A percentile compares a stretch with the other conserved stretches of the same genome.
Conservation (phyloP, 2,888 invertebrate species). For the Lysandra bellargus region DNA sequence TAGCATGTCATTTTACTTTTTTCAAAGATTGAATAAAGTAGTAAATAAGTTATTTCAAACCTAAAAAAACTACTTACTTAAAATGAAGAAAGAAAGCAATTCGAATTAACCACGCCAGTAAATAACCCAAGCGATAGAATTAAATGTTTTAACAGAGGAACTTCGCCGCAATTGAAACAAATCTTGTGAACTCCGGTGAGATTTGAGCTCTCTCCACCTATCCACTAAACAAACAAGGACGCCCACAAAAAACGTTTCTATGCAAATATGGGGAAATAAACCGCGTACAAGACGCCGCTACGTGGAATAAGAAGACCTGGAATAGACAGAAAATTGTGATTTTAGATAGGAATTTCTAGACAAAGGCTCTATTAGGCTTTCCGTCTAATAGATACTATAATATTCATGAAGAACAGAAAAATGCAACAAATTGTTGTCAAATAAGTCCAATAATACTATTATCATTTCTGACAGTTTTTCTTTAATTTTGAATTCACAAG, state of each 20-base stretch:
- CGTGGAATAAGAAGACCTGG: constrained; percentile 48
- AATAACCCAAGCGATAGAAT: constrained; percentile 8
- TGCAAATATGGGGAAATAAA: constrained; percentile 80
- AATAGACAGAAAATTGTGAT: constrained; percentile 26
- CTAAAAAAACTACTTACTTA: neutral
- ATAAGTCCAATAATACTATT: no score
- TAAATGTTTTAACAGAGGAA: constrained; percentile 26
- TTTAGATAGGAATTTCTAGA: no score
- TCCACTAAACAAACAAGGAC: constrained; percentile 76
- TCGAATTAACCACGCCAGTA: neutral
- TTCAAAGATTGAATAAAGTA: neutral
- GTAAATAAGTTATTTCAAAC: neutral
- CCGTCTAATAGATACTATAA: no score
- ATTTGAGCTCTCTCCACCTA: constrained; percentile 71
- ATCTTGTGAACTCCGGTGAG: constrained; percentile 61
- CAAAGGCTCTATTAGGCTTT: no score
- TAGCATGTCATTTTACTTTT: no score
- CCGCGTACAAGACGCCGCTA: constrained; percentile 63
- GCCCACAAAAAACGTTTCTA: constrained; percentile 80
- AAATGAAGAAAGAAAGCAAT: neutral
- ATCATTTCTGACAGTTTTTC: no score
- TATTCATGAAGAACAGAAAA: no score
- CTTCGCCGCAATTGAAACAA: constrained; percentile 60
- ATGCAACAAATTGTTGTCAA: no score
- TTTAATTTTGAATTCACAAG: no score